Evolutionary conservation across 2,113 vertebrate species (phyloP), one percentile per base, ranked within the genome.

Genomic region (Camelus dromedarius): DNA sequence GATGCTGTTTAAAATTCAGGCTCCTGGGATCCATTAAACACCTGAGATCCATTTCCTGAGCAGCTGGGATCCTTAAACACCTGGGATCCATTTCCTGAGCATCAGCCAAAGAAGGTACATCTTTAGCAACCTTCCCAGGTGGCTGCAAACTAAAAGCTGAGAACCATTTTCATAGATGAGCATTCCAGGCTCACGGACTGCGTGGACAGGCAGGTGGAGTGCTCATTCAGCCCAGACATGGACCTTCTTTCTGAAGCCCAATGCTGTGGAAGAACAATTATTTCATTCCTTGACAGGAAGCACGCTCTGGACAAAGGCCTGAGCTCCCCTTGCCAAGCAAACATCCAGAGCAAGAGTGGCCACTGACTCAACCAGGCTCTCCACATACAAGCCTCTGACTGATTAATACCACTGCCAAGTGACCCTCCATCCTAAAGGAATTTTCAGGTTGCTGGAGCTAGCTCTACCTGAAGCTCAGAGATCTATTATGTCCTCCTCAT

Each of bases 181-280:
- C 48, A 52, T 70, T 50, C 32, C 18, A 75, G 15, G 60, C 46
- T 91, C 24, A 60, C 6, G 24, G 19, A 67, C 15, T 22, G 9
- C 66, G 72, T 60, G 19, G 5, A 75, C 42, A 73, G 62, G 2
- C 5, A 77, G 75, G 14, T 20, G 76, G 48, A 56, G 6, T 26
- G 95, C 58, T 62, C 60, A 66, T 10, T 83, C 11, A 50, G 35
- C 70, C 0, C 42, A 73, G 64, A 76, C 18, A 1, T 60, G 80
- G 26, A 54, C 8, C 9, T 88, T 64, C 56, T 72, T 20, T 94
- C 85, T 56, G 60, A 95, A 95, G 38, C 26, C 28, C 85, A 76
- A 85, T 56, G 19, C 35, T 69, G 28, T 46, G 42, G 22, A 12
- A 76, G 62, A 84, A 89, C 3, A 83, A 76, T 77, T 19, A 95